Evolutionary conservation across 92 coral and sea anemone species (phyloP).

Genomic region (Umimayanthus chanpuru): DNA sequence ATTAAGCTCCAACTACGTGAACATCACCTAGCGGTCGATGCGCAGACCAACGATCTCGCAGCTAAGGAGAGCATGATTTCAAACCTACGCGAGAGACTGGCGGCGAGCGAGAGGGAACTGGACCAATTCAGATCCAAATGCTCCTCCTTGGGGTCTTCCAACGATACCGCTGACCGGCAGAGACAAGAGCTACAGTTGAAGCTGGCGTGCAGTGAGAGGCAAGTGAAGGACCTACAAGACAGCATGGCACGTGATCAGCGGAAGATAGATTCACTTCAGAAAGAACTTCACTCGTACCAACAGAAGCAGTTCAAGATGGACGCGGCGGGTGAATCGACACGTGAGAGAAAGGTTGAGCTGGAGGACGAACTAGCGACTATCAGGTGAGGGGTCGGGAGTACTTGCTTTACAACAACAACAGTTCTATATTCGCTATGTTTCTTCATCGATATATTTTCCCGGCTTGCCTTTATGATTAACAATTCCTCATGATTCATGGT

Average conservation of each 20-base stretch:
- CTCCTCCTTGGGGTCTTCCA: conserved; percentile 51
- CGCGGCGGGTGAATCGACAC: conserved; percentile 59
- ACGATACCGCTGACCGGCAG: conserved; percentile 62
- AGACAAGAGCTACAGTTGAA: conserved; percentile 67
- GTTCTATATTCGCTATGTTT: no score
- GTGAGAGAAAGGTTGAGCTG: conserved; percentile 64
- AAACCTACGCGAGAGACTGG: conserved; percentile 84
- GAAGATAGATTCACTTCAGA: conserved; percentile 69
- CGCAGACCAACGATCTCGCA: conserved; percentile 65
- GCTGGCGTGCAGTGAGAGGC: conserved; percentile 64
- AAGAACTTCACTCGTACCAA: conserved; percentile 67
- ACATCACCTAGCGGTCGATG: conserved; percentile 68
- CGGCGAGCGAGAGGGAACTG: conserved; percentile 65
- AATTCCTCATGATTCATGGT: background rate
- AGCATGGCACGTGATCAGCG: conserved; percentile 64
- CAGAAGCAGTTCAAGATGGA: conserved; percentile 63
- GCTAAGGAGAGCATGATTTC: conserved; percentile 77
- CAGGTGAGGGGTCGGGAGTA: background rate
- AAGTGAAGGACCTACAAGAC: conserved; percentile 65
- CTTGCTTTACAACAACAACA: no score
- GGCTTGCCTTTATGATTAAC: background rate
- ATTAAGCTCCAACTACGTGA: conserved; percentile 83
- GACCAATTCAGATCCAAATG: conserved; percentile 52
- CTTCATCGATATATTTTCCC: no score
- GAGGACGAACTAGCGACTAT: conserved; percentile 72